Evolutionary conservation across 2,888 invertebrate species (phyloP).

Genomic region (Pyralis farinalis): DNA sequence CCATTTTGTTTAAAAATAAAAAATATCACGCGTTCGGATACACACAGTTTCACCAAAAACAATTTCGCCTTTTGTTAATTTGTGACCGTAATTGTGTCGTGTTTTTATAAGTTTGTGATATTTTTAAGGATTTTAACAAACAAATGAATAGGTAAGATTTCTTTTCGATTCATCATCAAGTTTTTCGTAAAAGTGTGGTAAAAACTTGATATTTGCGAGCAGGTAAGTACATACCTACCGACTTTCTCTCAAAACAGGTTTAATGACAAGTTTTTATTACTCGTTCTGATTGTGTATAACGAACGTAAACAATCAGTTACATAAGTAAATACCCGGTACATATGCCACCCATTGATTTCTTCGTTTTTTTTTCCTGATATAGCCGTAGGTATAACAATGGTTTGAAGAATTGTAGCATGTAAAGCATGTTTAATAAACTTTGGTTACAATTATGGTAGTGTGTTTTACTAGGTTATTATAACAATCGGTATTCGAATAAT

Average conservation of each 20-base stretch:
- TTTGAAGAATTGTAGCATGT: background rate
- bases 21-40: slow-evolving; percentile 1
- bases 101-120: background rate
- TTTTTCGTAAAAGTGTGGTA: background rate
- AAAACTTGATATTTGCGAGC: background rate
- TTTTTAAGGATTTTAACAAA: background rate
- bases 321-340: background rate
- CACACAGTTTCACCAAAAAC: background rate
- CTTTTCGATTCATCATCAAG: background rate
- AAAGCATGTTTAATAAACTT: background rate
- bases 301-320: background rate
- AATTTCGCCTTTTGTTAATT: background rate
- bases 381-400: too few species aligned
- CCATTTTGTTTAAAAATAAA: slow-evolving; percentile 1
- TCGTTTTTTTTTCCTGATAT: background rate
- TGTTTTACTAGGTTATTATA: too few species aligned
- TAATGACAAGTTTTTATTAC: background rate
- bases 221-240: background rate
- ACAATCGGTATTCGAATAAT: too few species aligned
- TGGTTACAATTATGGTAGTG: too few species aligned
- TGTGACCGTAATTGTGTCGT: background rate
- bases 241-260: background rate
- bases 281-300: background rate
- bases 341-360: background rate
- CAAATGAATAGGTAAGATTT: background rate